These are phyloP conservation scores for Micromesistius poutassou DNA, from an alignment of 2,797 vertebrate species.

Conservation along the genomic window DNA sequence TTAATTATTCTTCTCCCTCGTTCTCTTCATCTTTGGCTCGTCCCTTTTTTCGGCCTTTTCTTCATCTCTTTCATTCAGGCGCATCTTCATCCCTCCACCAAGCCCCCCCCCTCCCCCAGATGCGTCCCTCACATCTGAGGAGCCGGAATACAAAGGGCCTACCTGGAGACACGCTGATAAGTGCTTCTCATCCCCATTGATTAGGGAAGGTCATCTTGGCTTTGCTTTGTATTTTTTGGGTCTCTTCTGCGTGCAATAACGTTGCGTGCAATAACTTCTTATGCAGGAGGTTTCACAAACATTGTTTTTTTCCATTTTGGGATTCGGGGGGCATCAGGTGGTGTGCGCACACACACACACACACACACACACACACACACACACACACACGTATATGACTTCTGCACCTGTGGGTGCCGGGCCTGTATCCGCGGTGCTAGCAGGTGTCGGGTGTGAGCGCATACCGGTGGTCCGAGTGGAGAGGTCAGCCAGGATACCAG, in stretches of 20 bases:
- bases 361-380: background rate
- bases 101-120: constrained; percentile 24
- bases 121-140: background rate
- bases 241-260: background rate
- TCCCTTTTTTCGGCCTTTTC: constrained; percentile 33
- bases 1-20: constrained; percentile 47
- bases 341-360: background rate
- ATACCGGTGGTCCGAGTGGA: constrained; percentile 49
- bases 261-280: too few species aligned
- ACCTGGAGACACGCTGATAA: background rate
- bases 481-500: constrained; percentile 44
- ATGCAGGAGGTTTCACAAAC: background rate
- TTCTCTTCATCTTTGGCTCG: constrained; percentile 34
- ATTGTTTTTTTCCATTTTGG: background rate
- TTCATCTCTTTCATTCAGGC: constrained; percentile 23
- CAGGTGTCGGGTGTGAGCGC: constrained; percentile 40
- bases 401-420: constrained; percentile 31
- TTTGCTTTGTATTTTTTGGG: background rate
- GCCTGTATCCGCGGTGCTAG: constrained; percentile 26
- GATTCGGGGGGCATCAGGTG: background rate
- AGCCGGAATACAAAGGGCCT: background rate
- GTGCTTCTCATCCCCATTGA: background rate
- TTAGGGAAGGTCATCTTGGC: background rate
- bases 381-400: constrained; percentile 47
- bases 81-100: constrained; percentile 26